These are phyloP conservation scores for Bombus consobrinus DNA, from an alignment of 1,140 invertebrate species.

Conservation along the genomic window DNA sequence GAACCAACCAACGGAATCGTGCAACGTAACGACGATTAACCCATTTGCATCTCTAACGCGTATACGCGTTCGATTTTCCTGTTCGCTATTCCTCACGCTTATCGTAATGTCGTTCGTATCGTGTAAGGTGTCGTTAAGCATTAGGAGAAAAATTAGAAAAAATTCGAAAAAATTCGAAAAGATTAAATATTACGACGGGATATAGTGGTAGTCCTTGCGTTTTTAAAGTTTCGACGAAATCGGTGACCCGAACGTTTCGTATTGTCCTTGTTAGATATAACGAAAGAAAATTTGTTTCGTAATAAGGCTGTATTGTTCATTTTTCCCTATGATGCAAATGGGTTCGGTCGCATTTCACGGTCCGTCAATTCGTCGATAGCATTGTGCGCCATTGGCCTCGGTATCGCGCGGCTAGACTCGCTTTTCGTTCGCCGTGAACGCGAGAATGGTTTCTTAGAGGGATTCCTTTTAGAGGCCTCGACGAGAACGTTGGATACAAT, in stretches of 20 bases:
- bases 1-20: neutral
- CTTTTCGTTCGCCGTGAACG: neutral
- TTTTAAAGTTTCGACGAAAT: neutral
- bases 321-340: neutral
- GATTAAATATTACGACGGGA: no score
- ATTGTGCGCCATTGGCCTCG: constrained; percentile 6
- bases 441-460: constrained; percentile 3
- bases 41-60: neutral
- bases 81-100: no score
- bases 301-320: neutral
- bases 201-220: no score
- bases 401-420: neutral
- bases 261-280: neutral
- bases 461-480: neutral
- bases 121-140: no score
- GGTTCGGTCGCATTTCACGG: constrained; percentile 32
- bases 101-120: neutral
- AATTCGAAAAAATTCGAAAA: no score
- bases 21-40: constrained; percentile 36
- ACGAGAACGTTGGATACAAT: neutral
- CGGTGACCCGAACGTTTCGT: neutral
- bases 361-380: constrained; percentile 10
- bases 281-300: neutral
- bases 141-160: no score
- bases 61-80: neutral